Percentiles rank a stretch among this genome's conserved stretches.
phyloP scores from a whole-genome alignment of 2,888 invertebrate species.

The Liodrosophila aerea region DNA sequence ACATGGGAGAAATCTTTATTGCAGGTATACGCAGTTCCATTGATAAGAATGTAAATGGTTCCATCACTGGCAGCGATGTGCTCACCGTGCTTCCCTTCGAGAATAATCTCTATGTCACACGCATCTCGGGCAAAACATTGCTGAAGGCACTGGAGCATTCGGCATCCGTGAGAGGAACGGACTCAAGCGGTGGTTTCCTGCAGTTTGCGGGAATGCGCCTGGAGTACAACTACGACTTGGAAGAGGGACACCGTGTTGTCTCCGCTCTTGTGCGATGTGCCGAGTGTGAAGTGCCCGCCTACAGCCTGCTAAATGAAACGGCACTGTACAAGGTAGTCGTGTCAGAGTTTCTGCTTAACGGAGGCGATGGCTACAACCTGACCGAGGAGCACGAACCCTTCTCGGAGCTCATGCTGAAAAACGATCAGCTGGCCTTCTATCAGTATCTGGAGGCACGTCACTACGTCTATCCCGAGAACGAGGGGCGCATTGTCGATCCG shows the following conservation, averaged over 20 bases:
- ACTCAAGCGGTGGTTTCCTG: constrained; percentile 88
- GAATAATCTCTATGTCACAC: constrained; percentile 86
- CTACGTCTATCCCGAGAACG: constrained; percentile 86
- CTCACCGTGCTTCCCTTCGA: constrained; percentile 90
- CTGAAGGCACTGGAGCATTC: constrained; percentile 87
- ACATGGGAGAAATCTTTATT: not conserved
- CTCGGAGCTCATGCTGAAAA: constrained; percentile 80
- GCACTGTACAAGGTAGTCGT: constrained; percentile 87
- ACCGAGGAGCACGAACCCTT: constrained; percentile 38
- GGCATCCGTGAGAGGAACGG: constrained; percentile 83
- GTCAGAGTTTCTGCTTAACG: constrained; percentile 86
- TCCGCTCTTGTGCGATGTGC: constrained; percentile 87
- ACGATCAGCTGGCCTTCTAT: constrained; percentile 84
- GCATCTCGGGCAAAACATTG: constrained; percentile 87
- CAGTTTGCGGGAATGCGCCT: constrained; percentile 91
- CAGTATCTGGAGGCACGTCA: constrained; percentile 85
- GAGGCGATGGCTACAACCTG: constrained; percentile 87
- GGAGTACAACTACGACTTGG: constrained; percentile 86
- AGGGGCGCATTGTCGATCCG: constrained; percentile 84
- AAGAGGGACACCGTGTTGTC: constrained; percentile 86
- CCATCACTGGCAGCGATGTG: constrained; percentile 88
- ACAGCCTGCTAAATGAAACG: constrained; percentile 84
- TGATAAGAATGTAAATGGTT: constrained; percentile 83
- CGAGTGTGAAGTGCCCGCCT: constrained; percentile 85
- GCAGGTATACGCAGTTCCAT: constrained; percentile 87